phyloP scores from a whole-genome alignment of 53 echinoderm and acorn worm genomes.

The Mesocentrotus franciscanus region DNA sequence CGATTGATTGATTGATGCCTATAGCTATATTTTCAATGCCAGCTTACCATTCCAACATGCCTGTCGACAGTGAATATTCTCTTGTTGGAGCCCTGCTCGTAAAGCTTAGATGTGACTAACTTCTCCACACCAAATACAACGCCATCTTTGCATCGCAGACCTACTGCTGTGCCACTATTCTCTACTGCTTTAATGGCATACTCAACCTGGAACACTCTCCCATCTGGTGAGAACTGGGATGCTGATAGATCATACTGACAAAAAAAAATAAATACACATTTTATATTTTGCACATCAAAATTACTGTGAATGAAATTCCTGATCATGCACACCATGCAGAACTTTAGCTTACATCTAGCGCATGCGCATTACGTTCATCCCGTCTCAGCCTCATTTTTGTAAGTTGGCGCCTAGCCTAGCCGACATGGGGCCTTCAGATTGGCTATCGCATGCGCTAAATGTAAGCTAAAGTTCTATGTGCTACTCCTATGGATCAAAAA shows the following conservation, averaged over 20 bases:
- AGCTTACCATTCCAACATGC: slow-evolving; percentile 97
- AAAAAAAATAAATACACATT: neutral
- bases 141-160: slow-evolving; percentile 95
- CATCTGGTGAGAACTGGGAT: slow-evolving; percentile 98
- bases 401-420: too few species aligned
- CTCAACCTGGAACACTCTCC: slow-evolving; percentile 96
- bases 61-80: slow-evolving; percentile 96
- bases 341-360: too few species aligned
- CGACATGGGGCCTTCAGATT: too few species aligned
- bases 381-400: too few species aligned
- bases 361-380: too few species aligned
- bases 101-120: slow-evolving; percentile 93
- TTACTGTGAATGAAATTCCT: too few species aligned
- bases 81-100: slow-evolving; percentile 94
- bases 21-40: neutral
- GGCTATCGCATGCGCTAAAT: too few species aligned
- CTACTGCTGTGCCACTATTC: slow-evolving; percentile 97
- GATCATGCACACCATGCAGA: too few species aligned
- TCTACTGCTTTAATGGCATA: slow-evolving; percentile 99
- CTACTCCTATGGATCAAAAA: too few species aligned
- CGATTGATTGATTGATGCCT: neutral
- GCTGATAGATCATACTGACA: slow-evolving; percentile 96
- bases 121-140: slow-evolving; percentile 98
- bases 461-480: too few species aligned
- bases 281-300: neutral